Evolutionary conservation across 2,113 vertebrate genomes (phyloP).

Genomic region (Oostethus manadensis): DNA sequence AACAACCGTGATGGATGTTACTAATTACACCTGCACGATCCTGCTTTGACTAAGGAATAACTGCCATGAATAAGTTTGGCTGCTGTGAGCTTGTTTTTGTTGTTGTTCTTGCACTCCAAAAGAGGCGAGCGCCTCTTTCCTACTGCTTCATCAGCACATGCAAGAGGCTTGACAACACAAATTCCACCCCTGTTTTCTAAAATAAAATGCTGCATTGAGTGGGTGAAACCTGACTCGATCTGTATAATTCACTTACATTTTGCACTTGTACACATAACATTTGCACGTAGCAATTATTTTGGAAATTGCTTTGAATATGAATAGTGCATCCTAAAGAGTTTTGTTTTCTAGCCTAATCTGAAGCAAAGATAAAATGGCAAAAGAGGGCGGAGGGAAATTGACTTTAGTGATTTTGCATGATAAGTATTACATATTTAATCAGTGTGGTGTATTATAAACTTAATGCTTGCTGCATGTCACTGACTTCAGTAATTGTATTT

Average conservation of each 20-base stretch:
- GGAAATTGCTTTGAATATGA: conserved; percentile 49
- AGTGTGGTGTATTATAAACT: too few relatives aligned
- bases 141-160: conserved; percentile 9
- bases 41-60: neutral
- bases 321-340: neutral
- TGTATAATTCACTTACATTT: conserved; percentile 45
- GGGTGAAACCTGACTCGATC: conserved; percentile 40
- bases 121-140: conserved; percentile 5
- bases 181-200: conserved; percentile 12
- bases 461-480: too few relatives aligned
- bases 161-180: conserved; percentile 24
- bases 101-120: conserved; percentile 6
- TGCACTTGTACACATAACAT: conserved; percentile 35
- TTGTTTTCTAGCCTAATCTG: too few relatives aligned
- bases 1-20: neutral
- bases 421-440: too few relatives aligned
- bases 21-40: conserved; percentile 11
- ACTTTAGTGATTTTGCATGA: too few relatives aligned
- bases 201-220: conserved; percentile 35
- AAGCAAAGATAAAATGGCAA: too few relatives aligned
- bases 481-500: too few relatives aligned
- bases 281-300: conserved; percentile 53
- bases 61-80: conserved; percentile 10
- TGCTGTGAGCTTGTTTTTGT: neutral
- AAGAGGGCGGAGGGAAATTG: too few relatives aligned